Percentiles rank a stretch among this genome's conserved stretches.
Evolutionary conservation across 2,888 invertebrate species (phyloP).

Genomic region (Seira sanloemensis): DNA sequence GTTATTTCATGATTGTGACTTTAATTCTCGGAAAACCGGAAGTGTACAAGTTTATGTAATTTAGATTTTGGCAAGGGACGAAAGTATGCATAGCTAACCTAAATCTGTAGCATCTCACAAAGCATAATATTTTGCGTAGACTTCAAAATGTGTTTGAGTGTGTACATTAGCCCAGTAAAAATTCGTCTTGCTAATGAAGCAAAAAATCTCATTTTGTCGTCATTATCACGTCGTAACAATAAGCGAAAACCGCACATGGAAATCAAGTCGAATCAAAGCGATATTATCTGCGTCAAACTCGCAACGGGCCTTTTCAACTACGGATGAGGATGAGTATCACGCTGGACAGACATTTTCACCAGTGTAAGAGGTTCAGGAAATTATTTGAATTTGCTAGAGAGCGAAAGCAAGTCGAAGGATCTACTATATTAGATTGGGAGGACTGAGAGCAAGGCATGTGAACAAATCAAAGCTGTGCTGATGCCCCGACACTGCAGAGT

Average conservation of each 20-base stretch:
- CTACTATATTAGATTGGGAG: not conserved
- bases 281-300: not conserved
- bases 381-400: conserved; percentile 38
- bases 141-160: not conserved
- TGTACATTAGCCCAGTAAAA: too few relatives aligned
- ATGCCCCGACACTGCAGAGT: conserved; percentile 16
- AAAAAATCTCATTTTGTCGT: conserved; percentile 16
- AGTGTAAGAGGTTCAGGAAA: conserved; percentile 29
- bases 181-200: not conserved
- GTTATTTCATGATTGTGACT: conserved; percentile 29
- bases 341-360: conserved; percentile 27
- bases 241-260: not conserved
- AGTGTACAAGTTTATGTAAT: conserved; percentile 34
- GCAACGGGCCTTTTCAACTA: conserved; percentile 9
- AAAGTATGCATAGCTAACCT: not conserved
- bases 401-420: not conserved
- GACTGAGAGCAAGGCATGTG: not conserved
- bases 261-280: conserved; percentile 3
- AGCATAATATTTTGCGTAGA: not conserved
- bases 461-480: conserved; percentile 18
- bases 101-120: not conserved
- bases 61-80: conserved; percentile 37
- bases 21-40: conserved; percentile 36
- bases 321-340: not conserved
- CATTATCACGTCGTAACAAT: conserved; percentile 36